Evolutionary conservation across 2,888 invertebrate genomes (phyloP), one percentile per base, ranked within the genome.

Genomic region (Chloroclystis v-ata): DNA sequence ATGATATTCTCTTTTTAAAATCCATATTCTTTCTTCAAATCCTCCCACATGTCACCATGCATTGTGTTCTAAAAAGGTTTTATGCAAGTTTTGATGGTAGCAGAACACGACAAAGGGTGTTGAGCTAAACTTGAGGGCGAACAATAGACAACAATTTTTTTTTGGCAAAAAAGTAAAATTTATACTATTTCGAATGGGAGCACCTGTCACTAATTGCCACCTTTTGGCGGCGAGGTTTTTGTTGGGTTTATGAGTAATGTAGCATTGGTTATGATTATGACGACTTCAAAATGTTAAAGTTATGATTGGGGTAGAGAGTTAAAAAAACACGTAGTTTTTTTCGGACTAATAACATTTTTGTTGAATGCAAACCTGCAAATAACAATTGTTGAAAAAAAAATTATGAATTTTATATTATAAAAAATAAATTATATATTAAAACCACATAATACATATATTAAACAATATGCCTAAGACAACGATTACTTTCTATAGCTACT

Each of bases 201-300:
- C 84, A 87, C 86, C 86, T 86, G 86, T 85, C 77, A 66, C 82
- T 86, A 86, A 86, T 86, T 85, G 81, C 85, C 84, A 84, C 79
- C 83, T 83, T 84, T 83, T 78, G 84, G 80, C 85, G 85, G 84
- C 69, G 63, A 63, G 61, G 41, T 59, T 67, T 69, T 79, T 79
- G 72, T 59, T 65, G 60, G 14, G 29, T 49, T 43, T 57, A 57
- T 55, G 51, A 57, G 42, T 53, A 37, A 57, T 57, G 49, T 48
- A 35, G 24, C n/a, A 29, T 47, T 28, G 14, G 38, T 43, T 42
- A 46, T 46, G 46, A 42, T 29, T 39, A 43, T 43, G 48, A 39
- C 20, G 37, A 47, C 40, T 20, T 12, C 16, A 28, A 26, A 48
- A 43, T 16, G 28, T 42, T n/a, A 30, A 14, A 39, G 39, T 33